Conservation (phyloP, 1,140 invertebrate genomes). For the Apis laboriosa region DNA sequence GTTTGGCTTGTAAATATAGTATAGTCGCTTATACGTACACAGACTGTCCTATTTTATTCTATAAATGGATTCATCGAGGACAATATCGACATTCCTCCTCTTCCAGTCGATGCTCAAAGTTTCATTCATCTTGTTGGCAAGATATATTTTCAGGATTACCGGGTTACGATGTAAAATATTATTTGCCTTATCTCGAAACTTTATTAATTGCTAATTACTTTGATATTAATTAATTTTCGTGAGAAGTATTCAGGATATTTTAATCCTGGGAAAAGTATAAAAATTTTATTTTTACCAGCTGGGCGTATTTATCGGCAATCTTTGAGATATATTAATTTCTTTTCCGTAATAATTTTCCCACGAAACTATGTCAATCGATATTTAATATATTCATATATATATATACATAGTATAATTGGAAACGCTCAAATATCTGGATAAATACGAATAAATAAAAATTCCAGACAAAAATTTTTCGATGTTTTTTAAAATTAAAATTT, state of each 20-base stretch:
- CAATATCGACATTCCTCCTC: neutral
- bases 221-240: neutral
- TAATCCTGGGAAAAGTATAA: too few species aligned
- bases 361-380: too few species aligned
- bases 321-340: too few species aligned
- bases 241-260: neutral
- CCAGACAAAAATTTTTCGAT: too few species aligned
- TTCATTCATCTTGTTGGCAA: conserved; percentile 15
- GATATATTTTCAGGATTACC: neutral
- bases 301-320: too few species aligned
- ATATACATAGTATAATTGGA: too few species aligned
- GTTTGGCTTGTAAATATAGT: neutral
- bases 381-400: too few species aligned
- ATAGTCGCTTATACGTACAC: neutral
- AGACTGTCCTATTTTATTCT: neutral
- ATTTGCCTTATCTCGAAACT: neutral
- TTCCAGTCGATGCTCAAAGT: neutral
- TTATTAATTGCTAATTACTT: neutral
- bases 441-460: too few species aligned
- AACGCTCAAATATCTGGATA: too few species aligned
- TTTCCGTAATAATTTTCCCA: too few species aligned
- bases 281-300: too few species aligned
- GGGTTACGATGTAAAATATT: neutral
- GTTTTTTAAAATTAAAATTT: too few species aligned
- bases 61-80: conserved; percentile 11